Conservation (phyloP, 2,113 vertebrate species). For the Paraplagusia blochii region DNA sequence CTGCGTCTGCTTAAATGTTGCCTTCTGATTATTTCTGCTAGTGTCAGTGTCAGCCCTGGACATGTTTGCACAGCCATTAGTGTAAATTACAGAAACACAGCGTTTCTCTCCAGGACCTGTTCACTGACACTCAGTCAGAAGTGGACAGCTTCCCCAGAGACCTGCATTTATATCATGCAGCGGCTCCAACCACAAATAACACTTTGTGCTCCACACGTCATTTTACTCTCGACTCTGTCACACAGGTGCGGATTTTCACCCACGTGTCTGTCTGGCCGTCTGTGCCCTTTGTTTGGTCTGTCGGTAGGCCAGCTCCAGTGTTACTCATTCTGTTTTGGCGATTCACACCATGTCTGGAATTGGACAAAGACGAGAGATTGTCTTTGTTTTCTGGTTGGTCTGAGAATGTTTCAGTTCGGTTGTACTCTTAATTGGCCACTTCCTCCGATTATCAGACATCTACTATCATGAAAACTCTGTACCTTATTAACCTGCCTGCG, state of each 20-base stretch:
- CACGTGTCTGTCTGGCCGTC: not conserved
- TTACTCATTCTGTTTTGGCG: not conserved
- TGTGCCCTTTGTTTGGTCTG: not conserved
- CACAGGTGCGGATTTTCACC: conserved; percentile 3
- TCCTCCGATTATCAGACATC: conserved; percentile 13
- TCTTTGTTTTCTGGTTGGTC: too few species aligned
- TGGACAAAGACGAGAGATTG: not conserved
- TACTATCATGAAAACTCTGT: not conserved
- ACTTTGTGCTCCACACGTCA: not conserved
- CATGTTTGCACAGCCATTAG: conserved; percentile 67
- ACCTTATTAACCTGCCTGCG: too few species aligned
- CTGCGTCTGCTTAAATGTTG: not conserved
- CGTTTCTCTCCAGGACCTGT: conserved; percentile 22
- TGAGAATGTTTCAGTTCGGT: too few species aligned
- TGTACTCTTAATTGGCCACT: not conserved
- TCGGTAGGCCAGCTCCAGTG: conserved; percentile 5
- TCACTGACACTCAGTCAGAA: conserved; percentile 32
- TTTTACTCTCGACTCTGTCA: conserved; percentile 3
- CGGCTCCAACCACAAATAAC: conserved; percentile 28
- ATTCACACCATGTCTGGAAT: conserved; percentile 5
- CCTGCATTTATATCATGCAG: conserved; percentile 20
- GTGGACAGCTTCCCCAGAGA: conserved; percentile 27
- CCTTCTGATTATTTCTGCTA: conserved; percentile 31
- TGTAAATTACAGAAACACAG: conserved; percentile 57
- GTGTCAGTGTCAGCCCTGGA: conserved; percentile 37